These are phyloP conservation scores for Barbus barbus DNA, from an alignment of 2,113 vertebrate species.

Conservation along the genomic window DNA sequence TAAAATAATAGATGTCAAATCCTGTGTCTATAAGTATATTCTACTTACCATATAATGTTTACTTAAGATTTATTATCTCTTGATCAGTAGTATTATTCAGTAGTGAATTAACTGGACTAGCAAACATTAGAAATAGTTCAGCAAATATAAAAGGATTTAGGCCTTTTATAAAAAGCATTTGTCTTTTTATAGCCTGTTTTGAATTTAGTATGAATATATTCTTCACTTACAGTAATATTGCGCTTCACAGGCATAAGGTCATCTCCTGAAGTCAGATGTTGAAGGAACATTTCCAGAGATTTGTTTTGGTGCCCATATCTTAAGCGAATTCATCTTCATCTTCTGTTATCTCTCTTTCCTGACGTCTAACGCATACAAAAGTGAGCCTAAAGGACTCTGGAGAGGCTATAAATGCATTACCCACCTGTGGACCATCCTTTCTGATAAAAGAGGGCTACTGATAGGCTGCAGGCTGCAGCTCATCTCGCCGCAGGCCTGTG, in stretches of 20 bases:
- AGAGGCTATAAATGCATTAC: constrained; percentile 7
- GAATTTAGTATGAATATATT: neutral
- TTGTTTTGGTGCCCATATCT: neutral
- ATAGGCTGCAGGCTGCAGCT: neutral
- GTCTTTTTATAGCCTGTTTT: neutral
- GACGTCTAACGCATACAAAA: constrained; percentile 64
- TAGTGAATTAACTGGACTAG: too few species aligned
- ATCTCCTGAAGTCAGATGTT: constrained; percentile 9
- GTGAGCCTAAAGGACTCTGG: constrained; percentile 49
- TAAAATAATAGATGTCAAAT: too few species aligned
- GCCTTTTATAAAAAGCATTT: neutral
- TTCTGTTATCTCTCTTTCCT: constrained; percentile 43
- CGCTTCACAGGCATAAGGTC: neutral
- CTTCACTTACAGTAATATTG: neutral
- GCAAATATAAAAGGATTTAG: neutral
- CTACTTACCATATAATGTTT: neutral
- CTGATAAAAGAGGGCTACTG: neutral
- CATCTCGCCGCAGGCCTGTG: neutral
- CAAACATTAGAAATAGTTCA: neutral
- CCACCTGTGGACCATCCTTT: neutral
- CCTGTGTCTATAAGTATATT: too few species aligned
- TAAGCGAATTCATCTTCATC: constrained; percentile 23
- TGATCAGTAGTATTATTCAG: neutral
- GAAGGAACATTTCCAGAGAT: too few species aligned
- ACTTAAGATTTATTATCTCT: neutral